phyloP scores from a whole-genome alignment of 2,113 vertebrate species.

The Eupsittula cactorum region DNA sequence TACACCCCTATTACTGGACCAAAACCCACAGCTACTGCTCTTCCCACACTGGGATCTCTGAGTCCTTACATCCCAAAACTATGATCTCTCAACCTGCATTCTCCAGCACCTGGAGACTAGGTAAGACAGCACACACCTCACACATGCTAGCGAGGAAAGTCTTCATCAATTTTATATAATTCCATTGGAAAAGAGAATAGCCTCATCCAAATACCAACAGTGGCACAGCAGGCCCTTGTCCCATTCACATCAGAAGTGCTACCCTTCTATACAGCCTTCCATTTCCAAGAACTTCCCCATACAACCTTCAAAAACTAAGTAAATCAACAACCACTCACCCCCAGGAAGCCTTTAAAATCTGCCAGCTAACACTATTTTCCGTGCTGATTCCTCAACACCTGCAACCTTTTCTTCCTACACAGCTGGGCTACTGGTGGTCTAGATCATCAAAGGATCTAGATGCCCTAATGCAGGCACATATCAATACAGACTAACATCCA shows the following conservation, averaged over 20 bases:
- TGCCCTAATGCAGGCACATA: neutral
- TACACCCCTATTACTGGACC: neutral
- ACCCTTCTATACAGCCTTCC: neutral
- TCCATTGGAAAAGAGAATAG: neutral
- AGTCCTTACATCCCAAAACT: neutral
- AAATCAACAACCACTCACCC: neutral
- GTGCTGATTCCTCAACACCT: neutral
- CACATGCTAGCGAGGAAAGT: neutral
- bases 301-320: neutral
- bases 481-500: neutral
- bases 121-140: neutral
- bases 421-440: neutral
- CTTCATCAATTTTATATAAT: neutral
- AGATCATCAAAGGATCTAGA: neutral
- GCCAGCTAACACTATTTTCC: neutral
- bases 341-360: neutral
- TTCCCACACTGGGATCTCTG: neutral
- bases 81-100: neutral
- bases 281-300: neutral
- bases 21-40: neutral
- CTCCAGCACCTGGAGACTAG: neutral
- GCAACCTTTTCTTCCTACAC: neutral
- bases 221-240: neutral
- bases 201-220: neutral
- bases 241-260: neutral